Conservation (phyloP, 2,888 invertebrate species). For the Agelastica alni region DNA sequence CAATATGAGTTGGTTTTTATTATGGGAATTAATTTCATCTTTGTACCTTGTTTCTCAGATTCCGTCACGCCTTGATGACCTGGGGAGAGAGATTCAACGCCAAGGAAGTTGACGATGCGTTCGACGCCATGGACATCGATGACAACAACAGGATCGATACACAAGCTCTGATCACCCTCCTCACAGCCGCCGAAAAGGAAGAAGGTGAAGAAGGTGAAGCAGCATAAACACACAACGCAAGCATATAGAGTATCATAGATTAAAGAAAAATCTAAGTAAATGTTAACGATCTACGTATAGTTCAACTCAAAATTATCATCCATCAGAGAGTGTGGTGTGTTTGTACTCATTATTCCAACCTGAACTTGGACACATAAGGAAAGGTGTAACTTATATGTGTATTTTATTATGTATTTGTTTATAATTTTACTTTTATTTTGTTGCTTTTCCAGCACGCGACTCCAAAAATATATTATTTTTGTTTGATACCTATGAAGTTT, state of each 20-base stretch:
- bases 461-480: constrained; percentile 15
- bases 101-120: constrained; percentile 89
- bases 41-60: constrained; percentile 57
- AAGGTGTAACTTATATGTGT: constrained; percentile 18
- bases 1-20: too few species aligned
- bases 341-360: constrained; percentile 16
- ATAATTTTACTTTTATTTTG: constrained; percentile 18
- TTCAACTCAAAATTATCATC: not conserved
- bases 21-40: too few species aligned
- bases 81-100: constrained; percentile 91
- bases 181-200: constrained; percentile 84
- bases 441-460: constrained; percentile 23
- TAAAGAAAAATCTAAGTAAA: not conserved
- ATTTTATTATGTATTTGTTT: constrained; percentile 19
- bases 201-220: constrained; percentile 70
- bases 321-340: constrained; percentile 6
- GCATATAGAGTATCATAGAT: not conserved
- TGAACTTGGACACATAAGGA: constrained; percentile 20
- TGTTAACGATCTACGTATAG: not conserved
- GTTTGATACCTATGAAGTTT: too few species aligned
- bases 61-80: constrained; percentile 89
- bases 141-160: constrained; percentile 90
- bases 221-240: constrained; percentile 53
- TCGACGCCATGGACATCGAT: constrained; percentile 91
- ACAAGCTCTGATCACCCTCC: constrained; percentile 81